Evolutionary conservation across 2,113 vertebrate species (phyloP), one percentile per base, ranked within the genome.

Genomic region (Zosterops lateralis): DNA sequence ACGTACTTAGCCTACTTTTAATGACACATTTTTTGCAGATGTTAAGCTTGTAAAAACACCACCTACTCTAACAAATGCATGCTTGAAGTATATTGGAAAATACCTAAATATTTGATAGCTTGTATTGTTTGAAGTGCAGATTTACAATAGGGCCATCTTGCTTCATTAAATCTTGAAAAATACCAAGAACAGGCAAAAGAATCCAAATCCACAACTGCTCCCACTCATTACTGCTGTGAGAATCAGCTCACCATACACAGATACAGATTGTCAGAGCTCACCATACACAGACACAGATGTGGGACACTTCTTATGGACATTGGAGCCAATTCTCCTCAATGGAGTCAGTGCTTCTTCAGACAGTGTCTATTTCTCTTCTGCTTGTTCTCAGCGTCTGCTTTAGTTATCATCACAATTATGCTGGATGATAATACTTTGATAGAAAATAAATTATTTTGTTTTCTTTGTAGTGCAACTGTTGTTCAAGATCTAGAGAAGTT

Each of bases 401-500:
- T 31, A 73, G 36, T 65, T 74, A 24, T 53, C 28, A 60, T 76
- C 45, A 75, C 17, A 89, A n/a, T 40, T 1, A 34, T 44, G 24
- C 53, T 89, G 36, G 21, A 16, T 62, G 17, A 36, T 54, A 86
- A 51, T 53, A 40, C 15, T 31, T 51, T 68, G 12, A 54, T 38
- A 64, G 38, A 72, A 53, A 67, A 74, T 22, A n/a, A 32, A 18
- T 25, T 12, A 8, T 44, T 89, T 61, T 40, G 8, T 76, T 82
- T 90, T 74, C 24, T 82, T 64, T 58, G 26, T 42, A 97, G 97
- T 80, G 96, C 95, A 76, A 97, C 97, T 73, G 95, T 96, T 74
- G 84, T 97, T 86, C 94, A 97, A 93, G 94, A 97, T 76, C 38
- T 84, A 25, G 68, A 96, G 20, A 96, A 82, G 47, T 96, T 96